Conservation (phyloP, 2,797 vertebrate genomes). For the Rhabdophis nuchalis region DNA sequence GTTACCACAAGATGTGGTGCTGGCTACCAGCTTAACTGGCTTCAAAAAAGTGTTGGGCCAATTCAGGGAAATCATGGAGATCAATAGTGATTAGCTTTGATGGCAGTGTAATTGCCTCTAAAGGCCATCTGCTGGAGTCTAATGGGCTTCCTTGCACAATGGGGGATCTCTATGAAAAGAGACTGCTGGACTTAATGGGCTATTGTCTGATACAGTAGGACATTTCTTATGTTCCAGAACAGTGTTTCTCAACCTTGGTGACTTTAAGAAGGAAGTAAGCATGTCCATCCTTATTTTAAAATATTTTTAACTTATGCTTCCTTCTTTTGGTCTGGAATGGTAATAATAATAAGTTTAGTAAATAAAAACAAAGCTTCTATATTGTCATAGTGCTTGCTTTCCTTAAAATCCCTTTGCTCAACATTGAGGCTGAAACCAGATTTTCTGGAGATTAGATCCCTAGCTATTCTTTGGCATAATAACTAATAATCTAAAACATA, state of each 20-base stretch:
- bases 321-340: neutral
- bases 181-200: neutral
- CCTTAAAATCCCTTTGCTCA: neutral
- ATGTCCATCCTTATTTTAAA: neutral
- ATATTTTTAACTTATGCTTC: neutral
- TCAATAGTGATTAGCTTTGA: neutral
- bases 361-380: neutral
- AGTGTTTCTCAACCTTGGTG: too few relatives aligned
- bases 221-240: neutral
- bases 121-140: neutral
- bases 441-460: neutral
- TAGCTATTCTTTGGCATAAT: neutral
- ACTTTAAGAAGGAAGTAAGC: neutral
- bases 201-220: neutral
- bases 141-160: neutral
- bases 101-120: neutral
- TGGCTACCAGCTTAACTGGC: neutral
- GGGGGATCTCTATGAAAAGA: neutral
- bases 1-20: neutral
- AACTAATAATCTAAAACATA: neutral
- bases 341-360: neutral
- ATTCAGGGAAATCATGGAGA: neutral
- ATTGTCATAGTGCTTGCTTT: neutral
- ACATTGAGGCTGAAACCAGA: neutral
- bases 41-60: neutral